Evolutionary conservation across 2,888 invertebrate genomes (phyloP).

Genomic region (Calliphora vomitoria): DNA sequence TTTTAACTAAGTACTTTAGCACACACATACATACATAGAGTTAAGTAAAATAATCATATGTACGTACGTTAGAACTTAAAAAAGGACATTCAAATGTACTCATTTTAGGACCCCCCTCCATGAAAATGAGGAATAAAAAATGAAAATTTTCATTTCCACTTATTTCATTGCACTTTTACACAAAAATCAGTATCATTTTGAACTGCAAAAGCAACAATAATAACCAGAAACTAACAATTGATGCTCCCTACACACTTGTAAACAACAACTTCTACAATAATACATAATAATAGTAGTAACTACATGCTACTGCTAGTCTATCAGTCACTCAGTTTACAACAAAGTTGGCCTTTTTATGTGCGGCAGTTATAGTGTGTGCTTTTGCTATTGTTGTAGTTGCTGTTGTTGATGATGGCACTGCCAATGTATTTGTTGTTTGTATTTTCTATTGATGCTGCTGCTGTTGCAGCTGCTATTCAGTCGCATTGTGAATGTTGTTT

Average conservation of each 20-base stretch:
- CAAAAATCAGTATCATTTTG: slow-evolving; percentile 30
- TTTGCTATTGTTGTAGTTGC: slow-evolving; percentile 13
- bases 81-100: neutral
- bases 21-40: neutral
- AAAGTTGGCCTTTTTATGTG: slow-evolving; percentile 61
- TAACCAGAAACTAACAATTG: slow-evolving; percentile 36
- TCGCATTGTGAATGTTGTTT: slow-evolving; percentile 59
- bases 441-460: slow-evolving; percentile 41
- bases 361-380: slow-evolving; percentile 1
- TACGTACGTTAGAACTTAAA: too few relatives aligned
- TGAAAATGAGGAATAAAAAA: slow-evolving; percentile 20
- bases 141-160: slow-evolving; percentile 4
- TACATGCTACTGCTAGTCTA: neutral
- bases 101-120: neutral
- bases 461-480: slow-evolving; percentile 7
- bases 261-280: slow-evolving; percentile 32
- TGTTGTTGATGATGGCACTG: slow-evolving; percentile 52
- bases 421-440: slow-evolving; percentile 36
- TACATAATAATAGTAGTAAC: neutral
- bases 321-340: slow-evolving; percentile 19
- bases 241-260: slow-evolving; percentile 31
- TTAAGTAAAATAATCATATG: too few relatives aligned
- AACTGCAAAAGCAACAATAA: slow-evolving; percentile 1
- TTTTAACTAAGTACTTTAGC: neutral
- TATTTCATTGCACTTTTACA: neutral